A percentile compares a stretch with the other conserved stretches of the same genome.
These are phyloP conservation scores for Drosophila albomicans DNA, from an alignment of 1,140 invertebrate genomes.

Conservation along the genomic window DNA sequence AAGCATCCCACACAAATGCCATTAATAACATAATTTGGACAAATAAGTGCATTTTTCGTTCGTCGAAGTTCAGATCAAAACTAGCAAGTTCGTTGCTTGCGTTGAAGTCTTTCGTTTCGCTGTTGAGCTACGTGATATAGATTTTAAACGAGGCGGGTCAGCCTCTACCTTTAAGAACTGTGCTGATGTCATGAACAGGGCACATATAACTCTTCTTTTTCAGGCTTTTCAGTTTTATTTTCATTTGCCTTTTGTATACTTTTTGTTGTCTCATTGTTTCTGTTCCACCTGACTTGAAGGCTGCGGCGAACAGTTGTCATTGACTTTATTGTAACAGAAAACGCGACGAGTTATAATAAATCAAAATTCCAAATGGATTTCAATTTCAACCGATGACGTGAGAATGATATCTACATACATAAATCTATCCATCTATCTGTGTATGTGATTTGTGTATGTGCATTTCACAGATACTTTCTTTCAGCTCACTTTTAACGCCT, in stretches of 20 bases:
- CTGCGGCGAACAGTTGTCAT: conserved; percentile 43
- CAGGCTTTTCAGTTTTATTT: conserved; percentile 45
- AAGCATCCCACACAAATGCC: conserved; percentile 58
- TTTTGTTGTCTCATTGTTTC: conserved; percentile 28
- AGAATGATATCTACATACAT: conserved; percentile 37
- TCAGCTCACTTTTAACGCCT: conserved; percentile 53
- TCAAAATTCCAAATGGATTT: conserved; percentile 54
- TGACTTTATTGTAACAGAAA: conserved; percentile 75
- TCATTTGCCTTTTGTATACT: conserved; percentile 2
- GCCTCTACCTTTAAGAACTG: conserved; percentile 8
- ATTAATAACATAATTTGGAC: conserved; percentile 70
- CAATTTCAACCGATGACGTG: conserved; percentile 66
- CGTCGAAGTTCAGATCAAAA: background rate
- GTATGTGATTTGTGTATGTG: conserved; percentile 17
- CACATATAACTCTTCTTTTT: conserved; percentile 18
- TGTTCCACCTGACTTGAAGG: conserved; percentile 27
- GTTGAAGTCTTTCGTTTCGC: conserved; percentile 78
- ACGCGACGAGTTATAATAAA: conserved; percentile 63
- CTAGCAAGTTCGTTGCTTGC: conserved; percentile 62
- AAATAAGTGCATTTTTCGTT: conserved; percentile 73
- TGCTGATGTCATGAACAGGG: conserved; percentile 70
- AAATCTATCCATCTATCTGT: background rate
- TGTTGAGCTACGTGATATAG: conserved; percentile 19
- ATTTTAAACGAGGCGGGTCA: conserved; percentile 27
- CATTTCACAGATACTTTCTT: conserved; percentile 59